Conservation (phyloP, 2,797 vertebrate species). For the Hapalemur alaotrensis region DNA sequence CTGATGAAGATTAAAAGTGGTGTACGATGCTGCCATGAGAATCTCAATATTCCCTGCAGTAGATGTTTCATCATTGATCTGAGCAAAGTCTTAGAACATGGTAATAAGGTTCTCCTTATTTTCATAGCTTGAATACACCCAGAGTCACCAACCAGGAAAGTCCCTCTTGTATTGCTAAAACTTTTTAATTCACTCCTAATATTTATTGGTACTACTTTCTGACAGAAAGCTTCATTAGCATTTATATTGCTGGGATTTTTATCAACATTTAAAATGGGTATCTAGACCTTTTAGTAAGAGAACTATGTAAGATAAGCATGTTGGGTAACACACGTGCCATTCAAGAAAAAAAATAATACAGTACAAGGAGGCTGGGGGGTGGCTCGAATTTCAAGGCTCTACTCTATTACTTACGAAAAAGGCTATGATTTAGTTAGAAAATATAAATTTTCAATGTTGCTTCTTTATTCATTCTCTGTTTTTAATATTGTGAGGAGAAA, state of each 20-base stretch:
- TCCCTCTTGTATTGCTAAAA: not conserved
- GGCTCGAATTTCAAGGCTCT: not conserved
- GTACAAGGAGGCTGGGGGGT: not conserved
- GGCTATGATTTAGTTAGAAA: not conserved
- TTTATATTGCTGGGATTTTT: conserved; percentile 50
- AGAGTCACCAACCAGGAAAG: not conserved
- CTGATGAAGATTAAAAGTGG: not conserved
- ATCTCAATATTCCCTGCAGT: not conserved
- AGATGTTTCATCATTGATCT: conserved; percentile 30
- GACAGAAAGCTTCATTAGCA: not conserved
- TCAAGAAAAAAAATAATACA: not conserved
- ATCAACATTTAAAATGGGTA: conserved; percentile 27
- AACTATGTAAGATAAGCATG: not conserved
- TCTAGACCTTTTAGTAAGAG: not conserved
- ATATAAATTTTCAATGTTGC: not conserved
- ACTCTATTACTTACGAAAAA: not conserved
- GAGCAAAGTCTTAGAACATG: not conserved
- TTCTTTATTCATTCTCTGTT: not conserved
- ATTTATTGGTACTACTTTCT: conserved; percentile 33
- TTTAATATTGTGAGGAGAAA: not conserved
- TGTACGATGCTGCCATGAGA: not conserved
- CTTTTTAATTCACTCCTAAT: conserved; percentile 12
- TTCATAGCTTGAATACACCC: conserved; percentile 27
- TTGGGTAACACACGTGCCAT: not conserved
- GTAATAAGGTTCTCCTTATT: not conserved